phyloP scores from a whole-genome alignment of 2,113 vertebrate genomes.

The Hippoglossus stenolepis region DNA sequence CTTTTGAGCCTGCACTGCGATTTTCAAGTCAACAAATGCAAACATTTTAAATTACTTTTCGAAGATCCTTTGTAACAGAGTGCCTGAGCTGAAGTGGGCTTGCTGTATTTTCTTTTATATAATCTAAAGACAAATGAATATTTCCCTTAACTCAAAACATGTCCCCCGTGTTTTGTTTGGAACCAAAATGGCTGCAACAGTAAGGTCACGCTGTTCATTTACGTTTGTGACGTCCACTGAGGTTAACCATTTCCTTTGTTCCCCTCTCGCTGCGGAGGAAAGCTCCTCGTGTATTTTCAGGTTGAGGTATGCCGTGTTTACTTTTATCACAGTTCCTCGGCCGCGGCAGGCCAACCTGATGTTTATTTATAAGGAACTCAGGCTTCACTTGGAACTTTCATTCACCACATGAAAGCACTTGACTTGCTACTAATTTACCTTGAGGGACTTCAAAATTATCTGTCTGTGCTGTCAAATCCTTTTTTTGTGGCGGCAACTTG shows the following conservation, averaged over 20 bases:
- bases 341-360: conserved; percentile 62
- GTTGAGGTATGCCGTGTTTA: conserved; percentile 70
- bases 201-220: conserved; percentile 47
- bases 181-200: conserved; percentile 43
- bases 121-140: neutral
- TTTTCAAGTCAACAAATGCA: neutral
- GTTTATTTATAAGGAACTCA: conserved; percentile 77
- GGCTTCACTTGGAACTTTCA: conserved; percentile 81
- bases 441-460: conserved; percentile 78
- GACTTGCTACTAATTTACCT: conserved; percentile 83
- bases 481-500: conserved; percentile 77
- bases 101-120: conserved; percentile 14
- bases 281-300: conserved; percentile 60
- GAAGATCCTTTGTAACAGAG: neutral
- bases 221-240: conserved; percentile 50
- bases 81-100: neutral
- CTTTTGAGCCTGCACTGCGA: conserved; percentile 12
- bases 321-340: conserved; percentile 69
- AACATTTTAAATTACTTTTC: neutral
- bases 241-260: conserved; percentile 72
- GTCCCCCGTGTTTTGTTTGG: conserved; percentile 58
- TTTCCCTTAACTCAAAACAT: conserved; percentile 54
- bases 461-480: conserved; percentile 72
- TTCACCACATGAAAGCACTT: conserved; percentile 85
- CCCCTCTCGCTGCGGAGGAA: conserved; percentile 41